Evolutionary conservation across 1,140 invertebrate species (phyloP).

Genomic region (Drosophila lowei): DNA sequence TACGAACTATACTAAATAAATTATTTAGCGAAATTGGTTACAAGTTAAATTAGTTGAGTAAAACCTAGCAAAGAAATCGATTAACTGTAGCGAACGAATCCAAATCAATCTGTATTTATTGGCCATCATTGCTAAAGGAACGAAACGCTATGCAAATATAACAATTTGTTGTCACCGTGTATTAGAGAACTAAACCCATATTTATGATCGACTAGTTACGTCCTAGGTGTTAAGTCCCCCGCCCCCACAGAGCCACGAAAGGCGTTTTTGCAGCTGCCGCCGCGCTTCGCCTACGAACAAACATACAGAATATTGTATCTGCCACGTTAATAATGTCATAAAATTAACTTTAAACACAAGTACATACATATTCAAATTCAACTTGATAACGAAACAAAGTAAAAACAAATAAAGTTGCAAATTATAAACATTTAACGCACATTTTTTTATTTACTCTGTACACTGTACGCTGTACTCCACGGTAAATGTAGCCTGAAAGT

Average conservation of each 20-base stretch:
- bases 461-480: too few species aligned
- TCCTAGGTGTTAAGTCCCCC: conserved; percentile 43
- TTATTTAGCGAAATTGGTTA: conserved; percentile 76
- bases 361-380: conserved; percentile 31
- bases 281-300: conserved; percentile 29
- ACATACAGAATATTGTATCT: conserved; percentile 39
- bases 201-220: conserved; percentile 37
- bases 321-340: conserved; percentile 57
- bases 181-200: conserved; percentile 17
- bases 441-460: not conserved
- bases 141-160: conserved; percentile 25
- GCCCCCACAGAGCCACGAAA: not conserved
- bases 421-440: conserved; percentile 29
- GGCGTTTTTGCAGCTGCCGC: conserved; percentile 33
- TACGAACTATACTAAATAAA: conserved; percentile 54
- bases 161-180: conserved; percentile 43
- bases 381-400: conserved; percentile 6
- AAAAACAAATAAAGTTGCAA: conserved; percentile 21
- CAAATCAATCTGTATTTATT: conserved; percentile 63
- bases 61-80: conserved; percentile 54
- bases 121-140: conserved; percentile 25
- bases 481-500: too few species aligned
- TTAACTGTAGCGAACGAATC: conserved; percentile 36
- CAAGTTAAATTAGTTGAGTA: conserved; percentile 60
- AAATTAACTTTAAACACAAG: conserved; percentile 36